Conservation (phyloP, 2,113 vertebrate species). For the Psittacula cyanocephala region DNA sequence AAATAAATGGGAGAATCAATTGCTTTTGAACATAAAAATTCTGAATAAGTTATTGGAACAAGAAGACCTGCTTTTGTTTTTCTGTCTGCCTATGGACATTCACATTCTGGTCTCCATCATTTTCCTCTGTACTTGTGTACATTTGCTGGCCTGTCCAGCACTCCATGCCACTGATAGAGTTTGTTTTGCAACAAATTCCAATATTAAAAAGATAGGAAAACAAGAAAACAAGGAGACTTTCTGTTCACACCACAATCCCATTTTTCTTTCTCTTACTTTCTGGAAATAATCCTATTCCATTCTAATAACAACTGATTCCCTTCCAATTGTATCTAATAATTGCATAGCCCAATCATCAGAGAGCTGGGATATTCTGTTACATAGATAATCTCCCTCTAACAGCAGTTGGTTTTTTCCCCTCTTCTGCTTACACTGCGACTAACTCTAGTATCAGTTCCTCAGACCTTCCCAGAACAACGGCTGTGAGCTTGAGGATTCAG, state of each 20-base stretch:
- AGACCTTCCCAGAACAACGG: neutral
- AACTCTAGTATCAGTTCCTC: slow-evolving; percentile 34
- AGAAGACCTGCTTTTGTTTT: neutral
- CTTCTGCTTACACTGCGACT: neutral
- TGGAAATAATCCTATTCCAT: neutral
- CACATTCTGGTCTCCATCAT: neutral
- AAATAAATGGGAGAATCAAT: neutral
- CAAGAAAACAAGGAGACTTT: neutral
- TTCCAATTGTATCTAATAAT: neutral
- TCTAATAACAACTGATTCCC: neutral
- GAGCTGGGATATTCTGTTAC: neutral
- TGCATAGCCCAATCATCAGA: neutral
- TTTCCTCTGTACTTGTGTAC: neutral
- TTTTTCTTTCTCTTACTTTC: neutral
- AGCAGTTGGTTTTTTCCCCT: neutral
- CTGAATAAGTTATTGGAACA: neutral
- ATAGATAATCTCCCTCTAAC: neutral
- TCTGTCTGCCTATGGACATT: neutral
- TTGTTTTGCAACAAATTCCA: neutral
- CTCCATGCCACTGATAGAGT: neutral
- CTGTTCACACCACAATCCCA: neutral
- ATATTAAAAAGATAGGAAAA: neutral
- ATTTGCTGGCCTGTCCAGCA: neutral
- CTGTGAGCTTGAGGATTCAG: neutral
- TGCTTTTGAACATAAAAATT: neutral